Conservation (phyloP, 2,797 vertebrate species). For the Xerus rutilus region DNA sequence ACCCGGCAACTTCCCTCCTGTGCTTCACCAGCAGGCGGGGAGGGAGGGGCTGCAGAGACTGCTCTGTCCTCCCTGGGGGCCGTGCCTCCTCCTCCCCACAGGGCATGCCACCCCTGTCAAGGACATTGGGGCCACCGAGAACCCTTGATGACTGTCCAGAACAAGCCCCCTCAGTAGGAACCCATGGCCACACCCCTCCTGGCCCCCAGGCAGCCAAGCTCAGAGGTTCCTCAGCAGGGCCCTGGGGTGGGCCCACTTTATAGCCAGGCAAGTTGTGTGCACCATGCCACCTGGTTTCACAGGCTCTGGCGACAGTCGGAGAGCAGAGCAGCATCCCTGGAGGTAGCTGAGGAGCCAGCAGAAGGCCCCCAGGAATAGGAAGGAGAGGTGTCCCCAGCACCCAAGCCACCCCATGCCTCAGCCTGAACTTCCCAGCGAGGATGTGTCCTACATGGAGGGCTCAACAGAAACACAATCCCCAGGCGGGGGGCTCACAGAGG, state of each 20-base stretch:
- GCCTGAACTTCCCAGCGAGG: not conserved
- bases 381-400: no score
- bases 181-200: not conserved
- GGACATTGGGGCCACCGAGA: accelerated
- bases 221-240: accelerated
- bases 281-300: accelerated
- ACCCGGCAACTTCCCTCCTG: not conserved
- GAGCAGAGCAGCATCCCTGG: not conserved
- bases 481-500: not conserved
- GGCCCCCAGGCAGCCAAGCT: no score
- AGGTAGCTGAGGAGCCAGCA: not conserved
- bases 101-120: not conserved
- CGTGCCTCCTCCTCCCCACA: no score
- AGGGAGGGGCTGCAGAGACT: no score
- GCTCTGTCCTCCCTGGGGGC: no score
- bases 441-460: slow-evolving; percentile 56
- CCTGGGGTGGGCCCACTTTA: not conserved
- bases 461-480: slow-evolving; percentile 74
- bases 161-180: not conserved
- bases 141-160: not conserved
- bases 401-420: not conserved
- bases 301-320: no score
- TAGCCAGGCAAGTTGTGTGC: not conserved
- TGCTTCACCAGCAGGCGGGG: no score
- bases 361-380: not conserved